These are phyloP conservation scores for Ianthella basta DNA, from an alignment of 37 sponge, comb jelly and placozoan genomes.

Conservation along the genomic window DNA sequence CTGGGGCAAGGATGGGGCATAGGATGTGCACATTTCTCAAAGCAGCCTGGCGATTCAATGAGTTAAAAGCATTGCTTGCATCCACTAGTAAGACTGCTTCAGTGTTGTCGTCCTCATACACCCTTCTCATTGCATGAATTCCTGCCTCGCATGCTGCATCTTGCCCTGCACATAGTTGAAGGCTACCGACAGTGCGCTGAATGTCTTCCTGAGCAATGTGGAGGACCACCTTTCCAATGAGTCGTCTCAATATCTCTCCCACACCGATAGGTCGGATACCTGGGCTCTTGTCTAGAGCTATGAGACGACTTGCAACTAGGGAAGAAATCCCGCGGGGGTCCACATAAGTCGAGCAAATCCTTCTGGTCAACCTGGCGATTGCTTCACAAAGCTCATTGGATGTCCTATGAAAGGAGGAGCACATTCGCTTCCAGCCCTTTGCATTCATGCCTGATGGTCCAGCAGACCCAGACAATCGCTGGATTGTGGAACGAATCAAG, in stretches of 20 bases:
- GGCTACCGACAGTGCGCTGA: background rate
- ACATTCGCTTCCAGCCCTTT: no score
- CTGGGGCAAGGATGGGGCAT: slow-evolving; percentile 23
- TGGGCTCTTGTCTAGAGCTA: slow-evolving; percentile 22
- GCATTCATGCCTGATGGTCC: no score
- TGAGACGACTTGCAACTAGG: slow-evolving; percentile 15
- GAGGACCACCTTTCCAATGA: background rate
- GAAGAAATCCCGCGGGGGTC: background rate
- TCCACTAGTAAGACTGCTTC: slow-evolving; percentile 5
- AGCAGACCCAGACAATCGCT: background rate
- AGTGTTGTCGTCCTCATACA: background rate
- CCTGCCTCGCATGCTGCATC: slow-evolving; percentile 24
- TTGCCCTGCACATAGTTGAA: slow-evolving; percentile 3
- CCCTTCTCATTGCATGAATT: background rate
- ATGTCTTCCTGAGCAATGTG: background rate
- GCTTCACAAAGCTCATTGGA: background rate
- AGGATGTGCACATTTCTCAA: background rate
- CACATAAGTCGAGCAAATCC: background rate
- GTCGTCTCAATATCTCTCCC: slow-evolving; percentile 7
- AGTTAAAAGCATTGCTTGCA: slow-evolving; percentile 33
- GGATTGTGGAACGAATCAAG: background rate
- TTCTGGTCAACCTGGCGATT: background rate
- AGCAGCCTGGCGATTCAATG: slow-evolving; percentile 17
- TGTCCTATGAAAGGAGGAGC: no score
- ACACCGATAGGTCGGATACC: slow-evolving; percentile 17